Conservation (phyloP, 1,140 invertebrate species). For the Pseudomyrmex concolor region DNA sequence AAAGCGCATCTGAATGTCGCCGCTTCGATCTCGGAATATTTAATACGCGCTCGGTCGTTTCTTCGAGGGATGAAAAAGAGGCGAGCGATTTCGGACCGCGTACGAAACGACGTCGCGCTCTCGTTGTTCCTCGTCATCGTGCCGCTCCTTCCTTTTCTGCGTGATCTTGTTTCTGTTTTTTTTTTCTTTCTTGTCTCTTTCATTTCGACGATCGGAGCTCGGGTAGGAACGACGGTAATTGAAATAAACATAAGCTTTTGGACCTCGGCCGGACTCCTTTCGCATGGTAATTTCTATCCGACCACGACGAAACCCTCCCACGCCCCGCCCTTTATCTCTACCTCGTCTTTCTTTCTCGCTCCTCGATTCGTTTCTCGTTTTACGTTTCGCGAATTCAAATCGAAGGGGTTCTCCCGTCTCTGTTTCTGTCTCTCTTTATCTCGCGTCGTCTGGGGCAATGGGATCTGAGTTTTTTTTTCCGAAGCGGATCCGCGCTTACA, state of each 20-base stretch:
- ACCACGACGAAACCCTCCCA: slow-evolving; percentile 54
- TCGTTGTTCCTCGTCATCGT: slow-evolving; percentile 14
- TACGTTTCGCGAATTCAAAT: slow-evolving; percentile 41
- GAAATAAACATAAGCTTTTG: slow-evolving; percentile 82
- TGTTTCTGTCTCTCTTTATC: not conserved
- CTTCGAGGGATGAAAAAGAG: slow-evolving; percentile 15
- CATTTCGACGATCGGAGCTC: slow-evolving; percentile 65
- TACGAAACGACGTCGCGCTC: slow-evolving; percentile 21
- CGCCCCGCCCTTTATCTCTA: slow-evolving; percentile 63
- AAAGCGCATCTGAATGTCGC: slow-evolving; percentile 6
- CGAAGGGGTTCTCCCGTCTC: not conserved
- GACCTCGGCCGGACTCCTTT: slow-evolving; percentile 73
- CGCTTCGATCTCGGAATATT: slow-evolving; percentile 32
- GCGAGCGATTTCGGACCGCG: slow-evolving; percentile 13
- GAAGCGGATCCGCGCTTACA: slow-evolving; percentile 18
- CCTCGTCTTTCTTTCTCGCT: slow-evolving; percentile 62
- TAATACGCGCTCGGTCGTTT: slow-evolving; percentile 14
- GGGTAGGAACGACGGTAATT: slow-evolving; percentile 77
- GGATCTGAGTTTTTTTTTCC: slow-evolving; percentile 4
- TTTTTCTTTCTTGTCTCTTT: slow-evolving; percentile 26
- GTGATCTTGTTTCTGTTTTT: slow-evolving; percentile 3
- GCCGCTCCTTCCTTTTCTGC: not conserved
- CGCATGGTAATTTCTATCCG: slow-evolving; percentile 77
- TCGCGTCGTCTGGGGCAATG: slow-evolving; percentile 12
- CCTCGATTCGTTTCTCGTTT: slow-evolving; percentile 49